Evolutionary conservation across 2,888 invertebrate species (phyloP).

Genomic region (Cantharis nigra): DNA sequence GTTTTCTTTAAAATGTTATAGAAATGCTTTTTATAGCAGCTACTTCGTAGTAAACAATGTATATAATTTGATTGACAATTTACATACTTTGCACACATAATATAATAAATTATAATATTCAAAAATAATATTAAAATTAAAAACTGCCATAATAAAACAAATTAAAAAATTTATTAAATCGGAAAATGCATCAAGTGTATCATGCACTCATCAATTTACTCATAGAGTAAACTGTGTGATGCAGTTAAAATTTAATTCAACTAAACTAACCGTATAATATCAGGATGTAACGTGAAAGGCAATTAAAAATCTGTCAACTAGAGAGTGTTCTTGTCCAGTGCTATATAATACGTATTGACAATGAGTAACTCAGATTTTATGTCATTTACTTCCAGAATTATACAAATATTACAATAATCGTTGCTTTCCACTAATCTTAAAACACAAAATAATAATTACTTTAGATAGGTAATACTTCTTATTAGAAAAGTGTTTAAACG

Average conservation of each 20-base stretch:
- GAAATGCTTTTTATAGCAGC: neutral
- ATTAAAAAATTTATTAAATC: neutral
- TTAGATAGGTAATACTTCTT: no score
- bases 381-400: neutral
- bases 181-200: neutral
- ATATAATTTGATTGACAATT: no score
- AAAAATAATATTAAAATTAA: neutral
- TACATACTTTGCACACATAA: no score
- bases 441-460: no score
- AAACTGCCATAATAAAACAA: neutral
- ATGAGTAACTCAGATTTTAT: neutral
- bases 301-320: neutral
- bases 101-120: neutral
- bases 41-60: neutral
- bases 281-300: neutral
- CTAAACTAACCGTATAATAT: neutral
- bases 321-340: neutral
- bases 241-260: neutral
- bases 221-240: neutral
- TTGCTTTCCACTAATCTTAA: no score
- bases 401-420: no score
- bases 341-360: neutral
- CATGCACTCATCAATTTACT: neutral
- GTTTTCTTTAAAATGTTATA: neutral
- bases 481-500: no score